phyloP scores from a whole-genome alignment of 2,113 vertebrate genomes.

The Emydura subglobosa region DNA sequence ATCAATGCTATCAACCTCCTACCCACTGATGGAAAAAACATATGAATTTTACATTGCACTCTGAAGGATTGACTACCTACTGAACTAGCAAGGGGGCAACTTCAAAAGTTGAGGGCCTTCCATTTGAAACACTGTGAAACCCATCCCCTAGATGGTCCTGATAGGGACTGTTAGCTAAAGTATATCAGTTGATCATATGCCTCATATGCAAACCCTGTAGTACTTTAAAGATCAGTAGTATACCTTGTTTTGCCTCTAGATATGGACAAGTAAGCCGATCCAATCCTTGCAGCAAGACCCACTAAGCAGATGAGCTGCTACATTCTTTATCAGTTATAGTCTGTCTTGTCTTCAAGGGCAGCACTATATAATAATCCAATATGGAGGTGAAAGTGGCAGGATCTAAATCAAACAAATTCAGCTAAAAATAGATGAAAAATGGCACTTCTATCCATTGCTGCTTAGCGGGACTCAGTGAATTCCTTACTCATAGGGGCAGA shows the following conservation, averaged over 20 bases:
- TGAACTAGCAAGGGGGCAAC: not conserved
- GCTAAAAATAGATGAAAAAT: not conserved
- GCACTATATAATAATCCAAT: not conserved
- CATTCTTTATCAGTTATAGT: not conserved
- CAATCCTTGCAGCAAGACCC: not conserved
- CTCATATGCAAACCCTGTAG: not conserved
- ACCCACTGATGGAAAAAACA: not conserved
- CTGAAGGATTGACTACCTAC: not conserved
- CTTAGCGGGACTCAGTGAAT: not conserved
- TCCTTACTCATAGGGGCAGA: not conserved
- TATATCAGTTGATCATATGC: not conserved
- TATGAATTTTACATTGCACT: not conserved
- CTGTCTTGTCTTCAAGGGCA: not conserved
- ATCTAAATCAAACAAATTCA: not conserved
- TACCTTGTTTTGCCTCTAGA: not conserved
- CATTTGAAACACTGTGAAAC: accelerated
- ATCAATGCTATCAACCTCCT: not conserved
- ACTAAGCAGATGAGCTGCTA: not conserved
- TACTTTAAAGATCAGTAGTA: not conserved
- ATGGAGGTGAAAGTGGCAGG: not conserved
- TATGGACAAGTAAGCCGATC: not conserved
- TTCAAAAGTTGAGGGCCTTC: not conserved
- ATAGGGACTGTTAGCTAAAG: not conserved
- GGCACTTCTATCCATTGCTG: not conserved
- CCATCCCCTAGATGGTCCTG: not conserved